A percentile compares a stretch with the other conserved stretches of the same genome.
phyloP scores from a whole-genome alignment of 2,797 vertebrate genomes.

The Spea hammondii region DNA sequence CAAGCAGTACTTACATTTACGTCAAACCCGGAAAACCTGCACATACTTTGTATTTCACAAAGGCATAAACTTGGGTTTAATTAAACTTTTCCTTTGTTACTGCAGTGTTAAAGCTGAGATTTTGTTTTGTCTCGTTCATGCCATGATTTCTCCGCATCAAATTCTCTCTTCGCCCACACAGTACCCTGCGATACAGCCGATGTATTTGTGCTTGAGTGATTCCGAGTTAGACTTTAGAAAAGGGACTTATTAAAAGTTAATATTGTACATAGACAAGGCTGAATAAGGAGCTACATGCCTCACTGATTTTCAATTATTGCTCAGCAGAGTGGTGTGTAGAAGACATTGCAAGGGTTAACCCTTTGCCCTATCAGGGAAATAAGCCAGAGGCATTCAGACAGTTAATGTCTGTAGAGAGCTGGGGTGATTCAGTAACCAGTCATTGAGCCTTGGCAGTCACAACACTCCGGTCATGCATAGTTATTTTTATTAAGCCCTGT shows the following conservation, averaged over 20 bases:
- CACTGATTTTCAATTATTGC: background rate
- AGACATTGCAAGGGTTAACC: background rate
- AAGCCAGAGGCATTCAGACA: background rate
- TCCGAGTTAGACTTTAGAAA: constrained; percentile 16
- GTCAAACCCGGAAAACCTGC: no score
- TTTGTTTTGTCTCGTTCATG: no score
- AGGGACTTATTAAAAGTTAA: background rate
- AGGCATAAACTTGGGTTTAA: no score
- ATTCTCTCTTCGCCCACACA: constrained; percentile 1
- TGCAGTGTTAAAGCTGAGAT: no score
- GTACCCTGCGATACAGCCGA: constrained; percentile 6
- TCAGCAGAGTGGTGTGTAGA: background rate
- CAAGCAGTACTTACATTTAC: no score
- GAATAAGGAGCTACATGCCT: constrained; percentile 1
- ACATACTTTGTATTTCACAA: no score
- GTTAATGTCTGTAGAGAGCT: background rate
- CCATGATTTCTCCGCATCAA: no score
- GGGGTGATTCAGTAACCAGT: background rate
- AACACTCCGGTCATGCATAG: background rate
- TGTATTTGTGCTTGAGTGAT: constrained; percentile 1
- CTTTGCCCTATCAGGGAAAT: background rate
- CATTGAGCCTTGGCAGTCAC: background rate
- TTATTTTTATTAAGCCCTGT: background rate
- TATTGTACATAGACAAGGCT: background rate
- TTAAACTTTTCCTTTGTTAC: no score